Conservation (phyloP, 2,113 vertebrate genomes). For the Nothobranchius furzeri region DNA sequence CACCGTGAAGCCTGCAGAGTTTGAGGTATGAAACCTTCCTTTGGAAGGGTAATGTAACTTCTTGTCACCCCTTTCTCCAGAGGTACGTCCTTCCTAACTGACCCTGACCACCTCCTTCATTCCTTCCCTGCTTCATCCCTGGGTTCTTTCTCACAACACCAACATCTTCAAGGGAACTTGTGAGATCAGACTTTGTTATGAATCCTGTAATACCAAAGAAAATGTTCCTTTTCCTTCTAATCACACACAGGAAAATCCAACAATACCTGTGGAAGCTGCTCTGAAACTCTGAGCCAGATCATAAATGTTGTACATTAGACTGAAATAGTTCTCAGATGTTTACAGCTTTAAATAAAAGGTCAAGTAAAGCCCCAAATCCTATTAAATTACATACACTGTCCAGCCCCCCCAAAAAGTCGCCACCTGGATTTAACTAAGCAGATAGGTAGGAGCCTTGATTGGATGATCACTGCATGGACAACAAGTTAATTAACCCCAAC, state of each 20-base stretch:
- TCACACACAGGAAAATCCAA: constrained; percentile 38
- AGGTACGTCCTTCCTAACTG: background rate
- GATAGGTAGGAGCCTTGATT: too few relatives aligned
- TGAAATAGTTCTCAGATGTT: background rate
- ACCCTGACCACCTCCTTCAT: constrained; percentile 20
- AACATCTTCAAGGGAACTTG: background rate
- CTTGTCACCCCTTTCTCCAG: background rate
- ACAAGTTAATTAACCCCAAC: too few relatives aligned
- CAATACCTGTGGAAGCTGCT: constrained; percentile 9
- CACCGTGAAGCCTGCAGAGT: constrained; percentile 66
- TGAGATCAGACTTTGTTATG: background rate
- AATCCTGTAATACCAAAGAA: constrained; percentile 1
- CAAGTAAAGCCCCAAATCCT: too few relatives aligned
- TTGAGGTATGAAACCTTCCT: constrained; percentile 70
- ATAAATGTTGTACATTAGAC: background rate
- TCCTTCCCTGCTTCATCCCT: constrained; percentile 22
- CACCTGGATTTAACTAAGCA: too few relatives aligned
- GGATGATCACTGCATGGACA: too few relatives aligned
- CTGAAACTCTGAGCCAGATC: constrained; percentile 26
- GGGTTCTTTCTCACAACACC: background rate
- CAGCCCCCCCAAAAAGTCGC: too few relatives aligned
- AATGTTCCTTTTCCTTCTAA: constrained; percentile 46
- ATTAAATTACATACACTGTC: too few relatives aligned
- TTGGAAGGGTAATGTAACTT: background rate
- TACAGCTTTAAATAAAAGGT: background rate